Evolutionary conservation across 1,140 invertebrate species (phyloP), one percentile per base, ranked within the genome.

Genomic region (Nomia melanderi): DNA sequence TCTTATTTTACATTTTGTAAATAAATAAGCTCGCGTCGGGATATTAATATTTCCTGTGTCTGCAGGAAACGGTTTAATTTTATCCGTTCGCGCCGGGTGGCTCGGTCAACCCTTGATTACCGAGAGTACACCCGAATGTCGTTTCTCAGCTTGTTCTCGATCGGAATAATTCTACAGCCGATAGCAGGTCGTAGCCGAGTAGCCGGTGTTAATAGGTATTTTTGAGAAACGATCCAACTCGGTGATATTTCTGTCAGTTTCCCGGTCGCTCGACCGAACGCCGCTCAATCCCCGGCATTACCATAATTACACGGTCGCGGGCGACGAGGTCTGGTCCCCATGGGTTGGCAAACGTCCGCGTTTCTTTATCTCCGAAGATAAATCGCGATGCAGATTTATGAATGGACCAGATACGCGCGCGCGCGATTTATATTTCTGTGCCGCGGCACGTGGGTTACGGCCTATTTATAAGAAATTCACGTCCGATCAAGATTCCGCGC

Each of bases 341-440:
- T 36, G 23, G 54, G 23, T n/a, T 23, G 14, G 8, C 3, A 2
- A n/a, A 31, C 31, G 57, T 17, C 31, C 36, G 23, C 27, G 62
- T 59, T 59, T 41, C 29, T 57, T 57, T 36, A 47, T 67, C 17
- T 5, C 6, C 23, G 31, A 33, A n/a, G n/a, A n/a, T n/a, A n/a
- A n/a, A n/a, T 17, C 73, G 44, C 39, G 0, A 4, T 1, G n/a
- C 12, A 27, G 29, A 69, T 67, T 77, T 77, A 71, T 77, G 66
- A 77, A 77, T 41, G 44, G 62, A 36, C 27, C 9, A n/a, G 57
- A 25, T 25, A 59, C 36, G 14, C n/a, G 14, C 31, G 14, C 39
- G 14, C 31, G 41, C 62, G n/a, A 25, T 72, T 81, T 60, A 71
- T 67, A 69, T 77, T 77, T 72, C 64, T 72, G 23, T 66, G 56